Conservation (phyloP, 1,140 invertebrate species). For the Apocrypta bakeri region DNA sequence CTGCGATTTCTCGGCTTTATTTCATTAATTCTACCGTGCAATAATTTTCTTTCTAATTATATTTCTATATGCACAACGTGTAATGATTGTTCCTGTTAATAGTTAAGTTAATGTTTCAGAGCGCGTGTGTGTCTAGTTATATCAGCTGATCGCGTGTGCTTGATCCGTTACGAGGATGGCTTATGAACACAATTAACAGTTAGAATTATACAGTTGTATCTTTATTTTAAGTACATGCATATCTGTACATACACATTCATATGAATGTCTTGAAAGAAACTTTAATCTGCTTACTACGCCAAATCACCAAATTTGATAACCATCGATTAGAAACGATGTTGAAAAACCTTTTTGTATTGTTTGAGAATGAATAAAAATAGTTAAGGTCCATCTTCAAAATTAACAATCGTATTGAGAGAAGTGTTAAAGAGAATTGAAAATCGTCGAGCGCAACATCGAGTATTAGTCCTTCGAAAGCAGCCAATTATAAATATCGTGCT, state of each 20-base stretch:
- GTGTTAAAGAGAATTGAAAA: slow-evolving; percentile 13
- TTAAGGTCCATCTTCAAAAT: not conserved
- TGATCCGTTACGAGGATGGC: not conserved
- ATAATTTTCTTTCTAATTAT: not conserved
- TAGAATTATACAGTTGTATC: not conserved
- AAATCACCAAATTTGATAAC: too few species aligned
- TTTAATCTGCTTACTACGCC: too few species aligned
- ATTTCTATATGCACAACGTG: too few species aligned
- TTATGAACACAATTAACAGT: not conserved
- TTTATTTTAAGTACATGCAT: not conserved
- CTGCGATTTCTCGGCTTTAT: not conserved
- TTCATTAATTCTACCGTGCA: not conserved
- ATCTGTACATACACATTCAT: too few species aligned
- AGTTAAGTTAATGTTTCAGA: too few species aligned
- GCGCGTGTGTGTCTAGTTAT: not conserved
- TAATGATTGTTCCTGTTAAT: too few species aligned
- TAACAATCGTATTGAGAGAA: too few species aligned
- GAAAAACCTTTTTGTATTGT: too few species aligned
- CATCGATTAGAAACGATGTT: too few species aligned
- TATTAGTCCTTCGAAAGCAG: not conserved
- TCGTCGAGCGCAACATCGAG: slow-evolving; percentile 18
- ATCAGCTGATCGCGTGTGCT: not conserved
- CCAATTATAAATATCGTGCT: slow-evolving; percentile 39
- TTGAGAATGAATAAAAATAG: too few species aligned
- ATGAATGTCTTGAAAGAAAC: too few species aligned